phyloP scores from a whole-genome alignment of 2,888 invertebrate species.

The Calliopum simillimum region DNA sequence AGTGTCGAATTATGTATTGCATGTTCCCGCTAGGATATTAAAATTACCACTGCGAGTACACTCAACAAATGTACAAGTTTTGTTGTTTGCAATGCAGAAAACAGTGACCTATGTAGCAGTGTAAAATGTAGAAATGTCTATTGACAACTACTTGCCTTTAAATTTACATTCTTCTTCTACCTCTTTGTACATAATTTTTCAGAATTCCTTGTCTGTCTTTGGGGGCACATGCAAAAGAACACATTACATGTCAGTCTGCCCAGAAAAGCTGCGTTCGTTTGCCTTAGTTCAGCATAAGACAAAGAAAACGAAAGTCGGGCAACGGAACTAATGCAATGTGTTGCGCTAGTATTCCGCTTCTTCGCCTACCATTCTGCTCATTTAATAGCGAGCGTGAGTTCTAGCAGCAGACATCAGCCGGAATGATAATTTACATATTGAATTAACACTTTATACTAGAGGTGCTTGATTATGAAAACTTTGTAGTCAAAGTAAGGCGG shows the following conservation, averaged over 20 bases:
- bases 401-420: slow-evolving; percentile 43
- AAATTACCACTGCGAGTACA: too few species aligned
- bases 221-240: slow-evolving; percentile 24
- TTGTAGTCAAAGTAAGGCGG: too few species aligned
- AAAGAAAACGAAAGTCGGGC: slow-evolving; percentile 10
- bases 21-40: too few species aligned
- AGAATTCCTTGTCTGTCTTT: slow-evolving; percentile 13
- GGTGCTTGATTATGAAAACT: slow-evolving; percentile 32
- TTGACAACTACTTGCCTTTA: neutral
- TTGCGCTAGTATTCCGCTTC: slow-evolving; percentile 44
- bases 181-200: neutral
- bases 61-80: neutral
- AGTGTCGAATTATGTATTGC: too few species aligned
- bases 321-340: slow-evolving; percentile 29
- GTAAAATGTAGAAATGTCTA: neutral
- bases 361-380: slow-evolving; percentile 43
- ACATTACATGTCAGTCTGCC: slow-evolving; percentile 14
- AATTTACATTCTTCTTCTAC: neutral
- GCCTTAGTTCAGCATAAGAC: neutral
- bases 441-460: slow-evolving; percentile 58
- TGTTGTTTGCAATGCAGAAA: neutral
- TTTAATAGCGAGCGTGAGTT: neutral
- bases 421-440: too few species aligned
- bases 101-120: neutral
- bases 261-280: neutral